Base-by-base conservation (phyloP, 2,888 invertebrate species). In the Pimpla rufipes region DNA sequence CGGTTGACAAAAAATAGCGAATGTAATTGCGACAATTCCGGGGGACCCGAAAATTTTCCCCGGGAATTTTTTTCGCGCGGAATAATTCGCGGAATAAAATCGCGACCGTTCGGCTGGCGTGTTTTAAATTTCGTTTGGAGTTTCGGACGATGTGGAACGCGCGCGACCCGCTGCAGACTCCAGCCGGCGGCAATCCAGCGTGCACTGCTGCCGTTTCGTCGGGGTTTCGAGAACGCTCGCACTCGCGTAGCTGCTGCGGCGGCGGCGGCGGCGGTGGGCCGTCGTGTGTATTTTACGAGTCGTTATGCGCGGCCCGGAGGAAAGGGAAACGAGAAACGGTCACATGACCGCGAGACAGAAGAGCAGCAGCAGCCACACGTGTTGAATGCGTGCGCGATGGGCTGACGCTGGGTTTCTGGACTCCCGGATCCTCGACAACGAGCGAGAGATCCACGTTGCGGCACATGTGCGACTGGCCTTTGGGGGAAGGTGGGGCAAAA, bases 381-480 rank as follows among this genome's bases (percentile, higher is more conserved):
- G 83, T 80, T 77, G 35, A 67, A 29, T 79, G 79, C 83, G 79
- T 83, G 83, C 29, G 29, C 29, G 29, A 59, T 71, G 18, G 66
- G 45, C 76, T 76, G 73, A 83, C 71, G 76, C 59, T 29, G 29
- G 29, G n/a, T 80, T 80, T 83, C 76, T 55, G 66, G 73, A 68
- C 83, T 80, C 83, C 80, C 83, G 83, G 83, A 83, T 83, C 73
- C 80, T 77, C 62, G 68, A 83, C 52, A n/a, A 67, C 71, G 67
- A 3, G 5, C 29, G 42, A 21, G 35, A 40, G 80, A 68, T 77
- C 59, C 79, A 73, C 71, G 73, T 86, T 86, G 86, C 86, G 84
- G 82, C 71, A 55, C 68, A 42, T 42, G 42, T 70, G 81, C 76
- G 66, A 62, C 16, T 52, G 29, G 10, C 29, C n/a, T n/a, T n/a